Evolutionary conservation across 2,797 vertebrate species (phyloP).

Genomic region (Chaunax sp.): DNA sequence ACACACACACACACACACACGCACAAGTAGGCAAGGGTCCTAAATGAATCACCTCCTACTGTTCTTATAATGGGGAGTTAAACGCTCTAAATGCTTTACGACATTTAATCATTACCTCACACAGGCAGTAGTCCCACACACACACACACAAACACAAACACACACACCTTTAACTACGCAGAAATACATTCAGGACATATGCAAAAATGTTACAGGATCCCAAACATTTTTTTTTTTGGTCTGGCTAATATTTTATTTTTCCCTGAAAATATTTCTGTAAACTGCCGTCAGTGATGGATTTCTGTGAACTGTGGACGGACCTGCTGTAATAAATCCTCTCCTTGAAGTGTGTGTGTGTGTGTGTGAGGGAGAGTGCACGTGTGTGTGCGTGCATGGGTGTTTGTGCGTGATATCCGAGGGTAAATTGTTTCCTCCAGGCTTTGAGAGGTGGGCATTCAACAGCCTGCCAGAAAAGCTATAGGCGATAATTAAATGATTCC

Average conservation of each 20-base stretch:
- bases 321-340: constrained; percentile 78
- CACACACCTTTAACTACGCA: constrained; percentile 1
- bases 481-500: constrained; percentile 87
- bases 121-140: constrained; percentile 32
- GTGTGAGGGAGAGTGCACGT: constrained; percentile 19
- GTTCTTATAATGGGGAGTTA: constrained; percentile 75
- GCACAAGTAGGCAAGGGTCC: constrained; percentile 44
- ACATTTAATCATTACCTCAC: constrained; percentile 76
- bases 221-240: constrained; percentile 45
- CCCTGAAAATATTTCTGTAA: constrained; percentile 63
- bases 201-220: constrained; percentile 53
- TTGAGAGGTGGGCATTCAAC: constrained; percentile 84
- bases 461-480: constrained; percentile 87
- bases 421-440: constrained; percentile 85
- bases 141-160: constrained; percentile 25
- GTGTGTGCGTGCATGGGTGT: constrained; percentile 42
- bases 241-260: constrained; percentile 50
- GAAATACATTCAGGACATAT: constrained; percentile 46
- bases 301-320: constrained; percentile 75
- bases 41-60: constrained; percentile 74
- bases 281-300: constrained; percentile 71
- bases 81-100: constrained; percentile 73
- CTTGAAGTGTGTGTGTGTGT: constrained; percentile 70
- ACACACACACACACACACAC: constrained; percentile 10
- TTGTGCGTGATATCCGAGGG: constrained; percentile 75